Conservation (phyloP, 1,140 invertebrate species). For the Drosophila trapezifrons region DNA sequence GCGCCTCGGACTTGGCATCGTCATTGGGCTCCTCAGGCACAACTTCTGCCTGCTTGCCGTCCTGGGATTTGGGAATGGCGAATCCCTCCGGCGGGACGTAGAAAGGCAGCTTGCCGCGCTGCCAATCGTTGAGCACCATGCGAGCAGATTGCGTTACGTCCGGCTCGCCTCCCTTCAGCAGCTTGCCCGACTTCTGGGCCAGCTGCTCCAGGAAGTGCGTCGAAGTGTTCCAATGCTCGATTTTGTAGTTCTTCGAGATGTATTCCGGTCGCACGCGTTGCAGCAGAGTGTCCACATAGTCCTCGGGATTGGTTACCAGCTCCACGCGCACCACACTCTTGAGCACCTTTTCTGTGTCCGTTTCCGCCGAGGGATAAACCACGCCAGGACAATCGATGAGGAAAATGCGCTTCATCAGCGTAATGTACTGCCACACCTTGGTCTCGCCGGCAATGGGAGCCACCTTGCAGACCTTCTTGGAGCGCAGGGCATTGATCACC, state of each 20-base stretch:
- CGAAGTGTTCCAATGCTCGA: slow-evolving; percentile 90
- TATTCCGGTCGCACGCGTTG: slow-evolving; percentile 96
- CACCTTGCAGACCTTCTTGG: slow-evolving; percentile 98
- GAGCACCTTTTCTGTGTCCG: slow-evolving; percentile 97
- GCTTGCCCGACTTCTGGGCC: slow-evolving; percentile 93
- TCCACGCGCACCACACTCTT: slow-evolving; percentile 98
- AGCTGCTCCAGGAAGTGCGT: slow-evolving; percentile 97
- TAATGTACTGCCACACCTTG: slow-evolving; percentile 99
- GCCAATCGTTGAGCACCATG: slow-evolving; percentile 99
- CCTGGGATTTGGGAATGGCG: slow-evolving; percentile 86
- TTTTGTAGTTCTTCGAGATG: slow-evolving; percentile 95
- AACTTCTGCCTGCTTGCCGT: slow-evolving; percentile 45
- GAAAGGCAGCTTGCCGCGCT: slow-evolving; percentile 98
- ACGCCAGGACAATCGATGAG: slow-evolving; percentile 99
- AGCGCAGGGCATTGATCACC: slow-evolving; percentile 97
- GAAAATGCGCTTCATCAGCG: slow-evolving; percentile 98
- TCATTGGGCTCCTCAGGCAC: slow-evolving; percentile 62
- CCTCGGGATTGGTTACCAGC: slow-evolving; percentile 96
- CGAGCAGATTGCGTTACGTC: slow-evolving; percentile 94
- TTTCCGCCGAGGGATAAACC: slow-evolving; percentile 96
- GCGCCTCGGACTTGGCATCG: slow-evolving; percentile 72
- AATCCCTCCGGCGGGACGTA: slow-evolving; percentile 94
- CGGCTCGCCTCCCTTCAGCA: slow-evolving; percentile 98
- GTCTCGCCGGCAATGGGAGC: slow-evolving; percentile 99
- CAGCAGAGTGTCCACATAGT: slow-evolving; percentile 95